Percentiles rank a stretch among this genome's conserved stretches.
These are phyloP conservation scores for Diaphora mendica DNA, from an alignment of 2,888 invertebrate genomes.

Conservation along the genomic window DNA sequence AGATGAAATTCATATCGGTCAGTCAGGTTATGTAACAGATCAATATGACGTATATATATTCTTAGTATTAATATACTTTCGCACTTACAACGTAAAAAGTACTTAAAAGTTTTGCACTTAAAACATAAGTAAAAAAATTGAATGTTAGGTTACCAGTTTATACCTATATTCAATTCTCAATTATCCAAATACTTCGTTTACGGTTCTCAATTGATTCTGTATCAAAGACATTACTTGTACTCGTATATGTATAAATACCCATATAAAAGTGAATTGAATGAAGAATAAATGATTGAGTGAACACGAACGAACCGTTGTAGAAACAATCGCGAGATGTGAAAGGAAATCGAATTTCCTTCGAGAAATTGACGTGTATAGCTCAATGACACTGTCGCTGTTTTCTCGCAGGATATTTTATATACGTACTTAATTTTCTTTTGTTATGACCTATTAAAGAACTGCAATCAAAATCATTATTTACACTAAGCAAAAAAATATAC, in stretches of 20 bases:
- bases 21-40: too few species aligned
- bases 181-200: not conserved
- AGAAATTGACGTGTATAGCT: slow-evolving; percentile 51
- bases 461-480: not conserved
- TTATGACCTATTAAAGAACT: slow-evolving; percentile 27
- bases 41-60: too few species aligned
- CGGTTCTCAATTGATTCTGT: not conserved
- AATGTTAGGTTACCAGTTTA: not conserved
- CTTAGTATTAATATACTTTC: too few species aligned
- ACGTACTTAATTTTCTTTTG: slow-evolving; percentile 19
- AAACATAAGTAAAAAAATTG: not conserved
- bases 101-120: too few species aligned
- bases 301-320: slow-evolving; percentile 42
- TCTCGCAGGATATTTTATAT: slow-evolving; percentile 19
- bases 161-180: too few species aligned
- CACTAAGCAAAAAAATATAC: not conserved
- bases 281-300: slow-evolving; percentile 45
- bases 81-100: too few species aligned
- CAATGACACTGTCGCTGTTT: slow-evolving; percentile 42
- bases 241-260: not conserved
- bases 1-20: not conserved
- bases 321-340: slow-evolving; percentile 50
- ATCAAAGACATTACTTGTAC: not conserved
- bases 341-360: slow-evolving; percentile 54
- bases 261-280: slow-evolving; percentile 35